Evolutionary conservation across 2,888 invertebrate species (phyloP).

Genomic region (Epistrophe eligans): DNA sequence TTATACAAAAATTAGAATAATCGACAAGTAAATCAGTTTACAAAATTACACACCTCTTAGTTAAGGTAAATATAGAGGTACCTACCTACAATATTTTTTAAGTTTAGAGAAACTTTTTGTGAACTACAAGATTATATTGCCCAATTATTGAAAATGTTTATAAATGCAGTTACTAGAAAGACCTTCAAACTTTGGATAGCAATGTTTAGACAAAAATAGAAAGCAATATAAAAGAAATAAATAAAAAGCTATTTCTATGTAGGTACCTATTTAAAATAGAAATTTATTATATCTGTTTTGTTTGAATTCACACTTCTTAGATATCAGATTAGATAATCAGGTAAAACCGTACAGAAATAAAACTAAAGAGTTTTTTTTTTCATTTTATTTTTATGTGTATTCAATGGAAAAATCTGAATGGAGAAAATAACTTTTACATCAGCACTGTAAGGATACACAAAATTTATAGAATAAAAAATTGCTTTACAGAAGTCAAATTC

Average conservation of each 20-base stretch:
- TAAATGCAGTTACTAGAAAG: constrained; percentile 35
- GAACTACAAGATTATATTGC: not conserved
- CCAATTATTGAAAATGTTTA: constrained; percentile 19
- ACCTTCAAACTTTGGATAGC: constrained; percentile 26
- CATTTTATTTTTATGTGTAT: not conserved
- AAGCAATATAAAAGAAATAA: constrained; percentile 21
- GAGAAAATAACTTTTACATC: not conserved
- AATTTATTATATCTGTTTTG: constrained; percentile 25
- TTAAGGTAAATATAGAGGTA: not conserved
- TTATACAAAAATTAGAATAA: not conserved
- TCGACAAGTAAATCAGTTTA: not conserved
- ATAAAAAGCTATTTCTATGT: not conserved
- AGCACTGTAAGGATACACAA: no score
- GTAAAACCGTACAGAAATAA: not conserved
- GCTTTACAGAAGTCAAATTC: no score
- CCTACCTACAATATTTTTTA: not conserved
- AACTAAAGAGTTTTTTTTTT: no score
- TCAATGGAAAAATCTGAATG: not conserved
- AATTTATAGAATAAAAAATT: no score
- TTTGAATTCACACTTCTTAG: constrained; percentile 12
- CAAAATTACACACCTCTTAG: not conserved
- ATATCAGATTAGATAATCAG: not conserved
- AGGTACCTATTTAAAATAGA: not conserved
- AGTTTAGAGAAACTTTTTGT: not conserved
- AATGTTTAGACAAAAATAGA: constrained; percentile 24